Evolutionary conservation across 2,797 vertebrate species (phyloP).

Genomic region (Holocentrus rufus): DNA sequence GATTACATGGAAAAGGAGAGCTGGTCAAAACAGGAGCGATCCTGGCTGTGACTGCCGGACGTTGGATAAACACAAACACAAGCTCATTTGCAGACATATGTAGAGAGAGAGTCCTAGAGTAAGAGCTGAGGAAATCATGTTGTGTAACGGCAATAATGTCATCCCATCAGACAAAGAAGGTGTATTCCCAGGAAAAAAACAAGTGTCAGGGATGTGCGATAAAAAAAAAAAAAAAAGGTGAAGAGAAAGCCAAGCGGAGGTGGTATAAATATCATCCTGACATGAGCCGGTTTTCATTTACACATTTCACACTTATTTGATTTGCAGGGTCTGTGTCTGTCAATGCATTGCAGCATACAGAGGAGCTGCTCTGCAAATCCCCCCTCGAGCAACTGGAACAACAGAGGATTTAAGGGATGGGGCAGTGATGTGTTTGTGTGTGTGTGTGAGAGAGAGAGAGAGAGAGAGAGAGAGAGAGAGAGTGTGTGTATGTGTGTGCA

Average conservation of each 20-base stretch:
- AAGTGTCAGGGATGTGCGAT: background rate
- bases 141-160: slow-evolving; percentile 3
- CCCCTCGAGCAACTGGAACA: slow-evolving; percentile 68
- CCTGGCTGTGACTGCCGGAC: background rate
- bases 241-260: slow-evolving; percentile 14
- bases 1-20: slow-evolving; percentile 3
- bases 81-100: slow-evolving; percentile 6
- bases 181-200: slow-evolving; percentile 10
- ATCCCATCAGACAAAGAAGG: background rate
- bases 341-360: slow-evolving; percentile 32
- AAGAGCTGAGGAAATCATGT: background rate
- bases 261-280: slow-evolving; percentile 9
- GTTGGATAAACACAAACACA: slow-evolving; percentile 9
- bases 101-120: slow-evolving; percentile 11
- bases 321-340: slow-evolving; percentile 42
- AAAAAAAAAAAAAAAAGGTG: slow-evolving; percentile 20
- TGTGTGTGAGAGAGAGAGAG: slow-evolving; percentile 18
- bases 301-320: slow-evolving; percentile 49
- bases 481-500: background rate
- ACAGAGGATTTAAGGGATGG: slow-evolving; percentile 73
- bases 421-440: slow-evolving; percentile 46
- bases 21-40: background rate
- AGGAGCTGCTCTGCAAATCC: slow-evolving; percentile 63
- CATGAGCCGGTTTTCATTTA: slow-evolving; percentile 47
- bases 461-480: background rate